phyloP scores from a whole-genome alignment of 2,888 invertebrate species.

The Zygogramma bicolorata region DNA sequence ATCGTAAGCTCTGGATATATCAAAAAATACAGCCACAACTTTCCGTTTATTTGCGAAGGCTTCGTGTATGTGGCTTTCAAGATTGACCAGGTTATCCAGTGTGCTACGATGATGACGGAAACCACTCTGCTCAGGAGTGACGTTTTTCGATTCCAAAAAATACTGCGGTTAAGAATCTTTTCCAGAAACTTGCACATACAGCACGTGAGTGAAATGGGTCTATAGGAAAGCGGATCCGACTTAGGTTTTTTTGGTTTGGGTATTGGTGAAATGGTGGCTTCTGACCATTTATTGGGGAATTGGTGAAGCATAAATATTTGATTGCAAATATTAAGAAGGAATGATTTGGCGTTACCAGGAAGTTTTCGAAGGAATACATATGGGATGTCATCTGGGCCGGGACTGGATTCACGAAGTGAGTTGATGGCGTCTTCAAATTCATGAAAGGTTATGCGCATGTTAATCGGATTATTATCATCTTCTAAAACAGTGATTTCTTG shows the following conservation, averaged over 20 bases:
- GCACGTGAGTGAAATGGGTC: slow-evolving; percentile 18
- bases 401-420: not conserved
- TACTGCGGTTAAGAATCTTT: slow-evolving; percentile 15
- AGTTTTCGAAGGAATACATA: slow-evolving; percentile 15
- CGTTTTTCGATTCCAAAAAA: not conserved
- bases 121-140: not conserved
- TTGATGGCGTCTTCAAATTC: not conserved
- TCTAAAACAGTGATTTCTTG: not conserved
- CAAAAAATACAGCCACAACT: too few species aligned
- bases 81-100: not conserved
- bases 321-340: slow-evolving; percentile 15
- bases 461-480: not conserved
- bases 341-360: not conserved
- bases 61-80: not conserved
- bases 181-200: slow-evolving; percentile 6
- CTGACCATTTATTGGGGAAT: not conserved
- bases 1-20: too few species aligned
- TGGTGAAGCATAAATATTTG: not conserved
- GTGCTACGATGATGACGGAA: slow-evolving; percentile 9
- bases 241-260: slow-evolving; percentile 3
- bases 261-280: slow-evolving; percentile 10
- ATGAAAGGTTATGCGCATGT: not conserved
- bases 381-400: slow-evolving; percentile 20
- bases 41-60: too few species aligned
- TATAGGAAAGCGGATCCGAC: slow-evolving; percentile 10